Evolutionary conservation across 2,888 invertebrate genomes (phyloP).

Genomic region (Melanophora roralis): DNA sequence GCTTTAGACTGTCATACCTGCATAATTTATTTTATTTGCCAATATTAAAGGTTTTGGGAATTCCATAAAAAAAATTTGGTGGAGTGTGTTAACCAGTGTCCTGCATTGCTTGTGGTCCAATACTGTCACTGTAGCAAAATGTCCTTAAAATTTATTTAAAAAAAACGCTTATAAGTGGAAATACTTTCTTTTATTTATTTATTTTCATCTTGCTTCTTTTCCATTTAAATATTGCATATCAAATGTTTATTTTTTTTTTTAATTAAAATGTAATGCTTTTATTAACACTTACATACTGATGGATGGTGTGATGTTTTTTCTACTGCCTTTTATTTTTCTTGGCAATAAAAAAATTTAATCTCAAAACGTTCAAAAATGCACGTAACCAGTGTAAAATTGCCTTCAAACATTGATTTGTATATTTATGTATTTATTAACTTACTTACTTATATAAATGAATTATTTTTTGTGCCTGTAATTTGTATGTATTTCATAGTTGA

Average conservation of each 20-base stretch:
- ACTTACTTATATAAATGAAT: too few species aligned
- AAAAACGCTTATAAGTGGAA: not conserved
- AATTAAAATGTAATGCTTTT: slow-evolving; percentile 18
- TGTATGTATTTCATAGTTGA: slow-evolving; percentile 37
- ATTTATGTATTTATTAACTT: not conserved
- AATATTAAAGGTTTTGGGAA: too few species aligned
- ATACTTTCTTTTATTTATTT: not conserved
- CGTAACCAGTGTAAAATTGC: slow-evolving; percentile 49
- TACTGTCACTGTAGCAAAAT: not conserved
- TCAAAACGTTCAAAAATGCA: slow-evolving; percentile 53
- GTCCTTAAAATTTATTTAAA: not conserved
- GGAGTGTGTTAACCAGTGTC: not conserved
- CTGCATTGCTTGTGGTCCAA: not conserved
- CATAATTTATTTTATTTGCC: not conserved
- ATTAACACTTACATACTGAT: not conserved
- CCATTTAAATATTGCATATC: not conserved
- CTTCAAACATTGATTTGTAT: slow-evolving; percentile 40
- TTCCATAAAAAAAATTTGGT: not conserved
- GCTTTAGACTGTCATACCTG: too few species aligned
- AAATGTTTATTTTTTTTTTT: not conserved
- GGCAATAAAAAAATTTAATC: not conserved
- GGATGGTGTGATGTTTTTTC: not conserved
- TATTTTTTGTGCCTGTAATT: too few species aligned
- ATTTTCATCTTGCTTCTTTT: not conserved
- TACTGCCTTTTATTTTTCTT: not conserved